Base-by-base conservation (phyloP, 2,888 invertebrate species). In the Suillia variegata region DNA sequence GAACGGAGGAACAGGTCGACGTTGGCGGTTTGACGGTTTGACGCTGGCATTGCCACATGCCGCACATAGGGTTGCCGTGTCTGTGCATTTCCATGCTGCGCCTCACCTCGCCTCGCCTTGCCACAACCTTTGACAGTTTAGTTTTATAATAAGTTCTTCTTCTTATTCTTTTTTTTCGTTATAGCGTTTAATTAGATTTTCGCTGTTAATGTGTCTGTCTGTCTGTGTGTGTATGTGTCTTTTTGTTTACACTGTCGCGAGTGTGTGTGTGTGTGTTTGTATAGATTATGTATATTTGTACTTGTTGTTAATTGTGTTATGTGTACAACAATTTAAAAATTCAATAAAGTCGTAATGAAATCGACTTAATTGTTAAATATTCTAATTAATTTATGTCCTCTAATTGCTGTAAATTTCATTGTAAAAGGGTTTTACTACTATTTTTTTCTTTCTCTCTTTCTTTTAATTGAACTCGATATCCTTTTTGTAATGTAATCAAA, bases 271-370 rank as follows among this genome's bases (percentile, higher is more conserved):
- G 54, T 54, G 24, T 15, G 10, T 12, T 3, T 15, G 18, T 15
- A 12, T 20, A 15, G 58, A 63, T 62, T 73, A 74, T 69, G 74
- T 72, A 66, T 75, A 71, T 74, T 72, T 76, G 73, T 70, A 62
- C 67, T 69, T 67, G 26, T 26, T n/a, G n/a, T 70, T 75, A 72
- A 76, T 75, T 74, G 74, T 71, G 66, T 62, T 59, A 47, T 53
- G 54, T 61, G 58, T 54, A 64, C 63, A 69, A 56, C 67, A 74
- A 70, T 70, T 75, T 74, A 71, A 75, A 74, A 74, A 75, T 74
- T 74, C 74, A 74, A 76, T 75, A 67, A n/a, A n/a, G n/a, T n/a
- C n/a, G n/a, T 71, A 73, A 74, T 76, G 73, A 74, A 76, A 75
- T 75, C 74, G 68, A 75, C 74, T 76, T 74, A 75, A 74, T 76